phyloP scores from a whole-genome alignment of 2,888 invertebrate species.

The Agapostemon virescens region DNA sequence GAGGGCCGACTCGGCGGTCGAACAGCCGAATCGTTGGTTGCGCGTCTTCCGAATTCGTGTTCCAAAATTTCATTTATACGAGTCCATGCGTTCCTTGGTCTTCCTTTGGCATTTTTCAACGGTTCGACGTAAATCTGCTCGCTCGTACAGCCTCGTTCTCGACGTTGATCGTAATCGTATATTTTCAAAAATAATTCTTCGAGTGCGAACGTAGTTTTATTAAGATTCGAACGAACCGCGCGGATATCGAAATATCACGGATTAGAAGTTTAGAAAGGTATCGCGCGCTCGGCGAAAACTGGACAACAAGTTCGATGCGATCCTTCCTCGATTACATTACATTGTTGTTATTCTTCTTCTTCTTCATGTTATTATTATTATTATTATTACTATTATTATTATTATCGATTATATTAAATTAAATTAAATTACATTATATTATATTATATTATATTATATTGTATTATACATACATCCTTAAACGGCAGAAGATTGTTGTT shows the following conservation, averaged over 20 bases:
- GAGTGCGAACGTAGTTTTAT: conserved; percentile 34
- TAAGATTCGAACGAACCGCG: conserved; percentile 30
- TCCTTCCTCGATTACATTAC: conserved; percentile 9
- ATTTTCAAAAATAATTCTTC: not conserved
- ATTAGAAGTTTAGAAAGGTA: conserved; percentile 14
- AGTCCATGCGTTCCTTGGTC: not conserved
- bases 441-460: conserved; percentile 6
- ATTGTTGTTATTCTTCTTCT: too few relatives aligned
- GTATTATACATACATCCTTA: conserved; percentile 13
- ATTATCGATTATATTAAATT: not conserved
- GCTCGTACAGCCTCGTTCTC: not conserved
- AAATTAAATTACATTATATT: not conserved
- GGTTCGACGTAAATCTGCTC: not conserved
- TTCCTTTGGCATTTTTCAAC: not conserved
- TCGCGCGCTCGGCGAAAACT: conserved; percentile 19
- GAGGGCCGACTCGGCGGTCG: not conserved
- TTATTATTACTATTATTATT: conserved; percentile 1
- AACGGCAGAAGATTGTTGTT: not conserved
- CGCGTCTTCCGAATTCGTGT: not conserved
- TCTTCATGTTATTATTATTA: not conserved
- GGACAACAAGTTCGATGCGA: not conserved
- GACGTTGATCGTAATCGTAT: not conserved
- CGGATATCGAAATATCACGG: conserved; percentile 26
- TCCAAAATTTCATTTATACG: not conserved
- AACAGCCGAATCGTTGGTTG: not conserved